These are phyloP conservation scores for Tolmerus cingulatus DNA, from an alignment of 2,888 invertebrate species.

Conservation along the genomic window DNA sequence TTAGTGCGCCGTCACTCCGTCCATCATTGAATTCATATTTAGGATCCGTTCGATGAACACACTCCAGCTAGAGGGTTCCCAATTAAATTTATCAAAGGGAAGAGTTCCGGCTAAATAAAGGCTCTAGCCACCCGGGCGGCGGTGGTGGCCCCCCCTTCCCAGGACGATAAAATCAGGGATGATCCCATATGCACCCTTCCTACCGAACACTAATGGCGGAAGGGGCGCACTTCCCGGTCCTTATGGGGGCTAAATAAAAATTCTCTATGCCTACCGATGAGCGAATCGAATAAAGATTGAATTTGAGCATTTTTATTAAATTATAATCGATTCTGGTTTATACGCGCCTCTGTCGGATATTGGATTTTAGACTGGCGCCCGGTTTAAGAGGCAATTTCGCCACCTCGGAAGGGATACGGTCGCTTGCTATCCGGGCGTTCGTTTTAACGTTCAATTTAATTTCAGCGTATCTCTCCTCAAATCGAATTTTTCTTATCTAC, in stretches of 20 bases:
- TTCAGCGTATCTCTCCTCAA: neutral
- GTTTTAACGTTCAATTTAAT: constrained; percentile 34
- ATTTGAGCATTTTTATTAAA: constrained; percentile 35
- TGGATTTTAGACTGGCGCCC: constrained; percentile 4
- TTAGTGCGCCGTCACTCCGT: neutral
- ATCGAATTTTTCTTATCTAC: constrained; percentile 34
- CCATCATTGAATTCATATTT: constrained; percentile 46
- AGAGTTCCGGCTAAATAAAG: neutral
- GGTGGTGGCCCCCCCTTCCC: neutral
- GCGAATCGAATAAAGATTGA: constrained; percentile 15
- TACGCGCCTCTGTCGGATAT: constrained; percentile 12
- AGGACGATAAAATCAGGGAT: neutral
- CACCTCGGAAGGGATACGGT: neutral
- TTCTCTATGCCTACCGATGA: constrained; percentile 11
- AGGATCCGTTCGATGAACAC: neutral
- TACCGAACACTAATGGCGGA: neutral
- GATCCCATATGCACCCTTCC: neutral
- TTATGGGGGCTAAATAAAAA: neutral
- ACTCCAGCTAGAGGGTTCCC: neutral
- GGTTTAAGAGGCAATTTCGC: constrained; percentile 20
- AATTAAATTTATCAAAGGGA: constrained; percentile 36
- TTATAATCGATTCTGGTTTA: constrained; percentile 30
- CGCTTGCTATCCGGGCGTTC: neutral
- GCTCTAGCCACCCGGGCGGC: neutral
- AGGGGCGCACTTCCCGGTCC: neutral